Conservation (phyloP, 1,140 invertebrate species). For the Drosophila oshimai region DNA sequence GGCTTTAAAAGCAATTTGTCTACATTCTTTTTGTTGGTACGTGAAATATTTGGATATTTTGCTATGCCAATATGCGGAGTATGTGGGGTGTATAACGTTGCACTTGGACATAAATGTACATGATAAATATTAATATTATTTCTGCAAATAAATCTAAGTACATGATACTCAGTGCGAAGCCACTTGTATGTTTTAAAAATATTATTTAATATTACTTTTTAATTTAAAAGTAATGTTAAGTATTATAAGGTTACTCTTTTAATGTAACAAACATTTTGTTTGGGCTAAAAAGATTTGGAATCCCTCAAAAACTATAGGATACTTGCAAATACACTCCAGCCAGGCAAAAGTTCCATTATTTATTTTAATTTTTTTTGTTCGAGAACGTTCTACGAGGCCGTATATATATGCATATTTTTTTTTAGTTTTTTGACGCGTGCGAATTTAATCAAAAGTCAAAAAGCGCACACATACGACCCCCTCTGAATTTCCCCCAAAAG, state of each 20-base stretch:
- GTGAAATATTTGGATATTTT: conserved; percentile 15
- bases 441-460: conserved; percentile 79
- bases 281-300: no score
- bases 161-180: no score
- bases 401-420: conserved; percentile 5
- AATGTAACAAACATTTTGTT: no score
- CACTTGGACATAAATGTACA: no score
- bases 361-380: conserved; percentile 47
- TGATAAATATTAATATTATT: no score
- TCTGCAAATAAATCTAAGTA: no score
- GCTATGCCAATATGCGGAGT: not conserved
- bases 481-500: conserved; percentile 2
- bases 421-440: conserved; percentile 54
- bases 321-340: not conserved
- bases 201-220: no score
- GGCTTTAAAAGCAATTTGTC: conserved; percentile 78
- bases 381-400: conserved; percentile 13
- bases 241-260: no score
- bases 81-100: not conserved
- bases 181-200: no score
- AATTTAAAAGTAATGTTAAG: no score
- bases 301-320: not conserved
- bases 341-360: conserved; percentile 29
- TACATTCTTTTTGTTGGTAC: conserved; percentile 29
- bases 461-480: conserved; percentile 26